Conservation (phyloP, 2,113 vertebrate genomes). For the Chlorocebus sabaeus region DNA sequence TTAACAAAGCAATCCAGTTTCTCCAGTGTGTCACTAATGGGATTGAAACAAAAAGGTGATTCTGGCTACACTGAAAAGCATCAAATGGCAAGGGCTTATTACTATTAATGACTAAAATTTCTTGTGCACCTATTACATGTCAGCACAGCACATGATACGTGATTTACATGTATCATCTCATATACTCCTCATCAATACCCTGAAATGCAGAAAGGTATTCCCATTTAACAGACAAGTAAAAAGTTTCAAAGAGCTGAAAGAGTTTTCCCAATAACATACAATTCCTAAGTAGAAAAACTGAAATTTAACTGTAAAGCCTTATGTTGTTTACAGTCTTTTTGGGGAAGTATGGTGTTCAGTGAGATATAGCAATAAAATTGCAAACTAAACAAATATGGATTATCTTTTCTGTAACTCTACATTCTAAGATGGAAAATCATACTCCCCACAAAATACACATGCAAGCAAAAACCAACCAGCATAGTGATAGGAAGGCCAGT, state of each 20-base stretch:
- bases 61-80: slow-evolving; percentile 65
- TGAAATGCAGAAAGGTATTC: not conserved
- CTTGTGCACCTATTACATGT: not conserved
- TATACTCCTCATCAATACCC: not conserved
- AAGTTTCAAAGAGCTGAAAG: not conserved
- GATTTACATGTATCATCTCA: not conserved
- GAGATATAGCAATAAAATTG: not conserved
- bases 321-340: not conserved
- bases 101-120: not conserved
- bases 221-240: not conserved
- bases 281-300: not conserved
- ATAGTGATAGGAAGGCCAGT: not conserved
- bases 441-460: not conserved
- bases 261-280: not conserved
- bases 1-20: slow-evolving; percentile 62
- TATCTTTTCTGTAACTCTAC: not conserved
- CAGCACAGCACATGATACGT: not conserved
- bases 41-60: slow-evolving; percentile 68
- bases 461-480: slow-evolving; percentile 4
- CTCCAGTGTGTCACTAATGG: slow-evolving; percentile 64
- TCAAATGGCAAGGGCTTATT: slow-evolving; percentile 24
- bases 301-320: not conserved
- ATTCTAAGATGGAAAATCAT: not conserved
- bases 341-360: not conserved
- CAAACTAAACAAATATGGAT: not conserved